Conservation (phyloP, 1,140 invertebrate genomes). For the Bombus superbus region DNA sequence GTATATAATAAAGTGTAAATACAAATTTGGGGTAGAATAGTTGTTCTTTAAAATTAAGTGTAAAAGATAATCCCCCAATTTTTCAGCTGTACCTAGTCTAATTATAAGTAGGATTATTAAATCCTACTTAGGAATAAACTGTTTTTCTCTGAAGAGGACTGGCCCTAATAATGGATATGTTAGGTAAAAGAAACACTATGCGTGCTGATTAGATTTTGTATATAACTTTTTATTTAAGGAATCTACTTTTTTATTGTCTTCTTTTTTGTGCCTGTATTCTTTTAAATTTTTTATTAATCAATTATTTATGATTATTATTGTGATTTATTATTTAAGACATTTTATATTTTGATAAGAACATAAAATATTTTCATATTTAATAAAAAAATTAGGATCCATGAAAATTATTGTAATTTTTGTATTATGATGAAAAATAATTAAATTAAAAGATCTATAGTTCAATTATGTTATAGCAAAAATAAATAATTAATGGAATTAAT, state of each 20-base stretch:
- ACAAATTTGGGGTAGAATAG: not conserved
- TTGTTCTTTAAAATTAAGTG: not conserved
- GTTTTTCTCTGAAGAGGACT: constrained; percentile 36
- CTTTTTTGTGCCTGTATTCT: not conserved
- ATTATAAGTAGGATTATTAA: constrained; percentile 31
- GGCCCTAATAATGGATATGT: constrained; percentile 38
- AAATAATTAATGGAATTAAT: not conserved
- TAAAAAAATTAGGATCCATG: not conserved
- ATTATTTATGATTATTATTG: not conserved
- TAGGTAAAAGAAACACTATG: constrained; percentile 21
- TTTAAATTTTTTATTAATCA: not conserved
- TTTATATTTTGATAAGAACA: not conserved
- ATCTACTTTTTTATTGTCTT: not conserved
- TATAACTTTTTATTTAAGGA: not conserved
- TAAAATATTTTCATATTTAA: not conserved
- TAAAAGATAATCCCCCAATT: constrained; percentile 35
- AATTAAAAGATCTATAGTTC: not conserved
- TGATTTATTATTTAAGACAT: not conserved
- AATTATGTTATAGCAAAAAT: not conserved
- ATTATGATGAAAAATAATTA: not conserved
- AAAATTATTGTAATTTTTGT: not conserved
- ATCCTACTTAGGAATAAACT: constrained; percentile 25
- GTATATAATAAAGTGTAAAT: not conserved
- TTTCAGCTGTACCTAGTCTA: constrained; percentile 36
- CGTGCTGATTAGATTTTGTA: not conserved